Base-by-base conservation (phyloP, 2,888 invertebrate species). In the Apoda limacodes region DNA sequence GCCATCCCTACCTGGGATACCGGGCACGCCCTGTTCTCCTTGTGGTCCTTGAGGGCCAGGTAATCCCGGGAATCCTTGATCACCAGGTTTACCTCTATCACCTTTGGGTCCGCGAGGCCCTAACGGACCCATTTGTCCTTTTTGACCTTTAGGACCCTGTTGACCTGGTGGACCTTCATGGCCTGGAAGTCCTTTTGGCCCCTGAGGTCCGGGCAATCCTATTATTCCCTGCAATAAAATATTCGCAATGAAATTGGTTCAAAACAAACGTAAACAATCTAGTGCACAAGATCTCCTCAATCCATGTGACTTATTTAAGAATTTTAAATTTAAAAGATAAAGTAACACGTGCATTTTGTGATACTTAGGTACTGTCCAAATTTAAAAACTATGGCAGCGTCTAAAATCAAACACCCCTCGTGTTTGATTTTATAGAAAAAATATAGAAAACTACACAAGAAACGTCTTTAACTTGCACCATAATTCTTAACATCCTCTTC, bases 1-100 rank as follows among this genome's bases (percentile, higher is more conserved):
- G 6, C 98, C 98, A 60, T 98, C 96, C 50, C 90, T 78, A 29
- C 98, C 98, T 22, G 92, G 88, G 23, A 85, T 75, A 46, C 96
- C 96, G n/a, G 91, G 82, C 1, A 82, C 54, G 28, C 95, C 92
- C 1, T 83, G 48, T 32, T 82, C 82, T 17, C 92, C 92, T 56
- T 83, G 85, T 36, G 84, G 58, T 35, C 92, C 92, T 11, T 88
- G 89, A 38, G 55, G 56, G 3, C 55, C 55, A 6, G 45, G 34
- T 28, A 46, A 30, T 11, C 55, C 93, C 40, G 91, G 91, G 61
- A 90, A 92, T 34, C 97, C 97, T 39, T 94, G 95, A 43, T 89
- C 84, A 40, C 98, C 98, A 48, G 86, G 86, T 65, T 88, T 89
- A 25, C 95, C 95, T 49, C 88, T 80, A 48, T 95, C 94, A 41